Evolutionary conservation across 2,797 vertebrate species (phyloP), one percentile per base, ranked within the genome.

Genomic region (Sylvia borin): DNA sequence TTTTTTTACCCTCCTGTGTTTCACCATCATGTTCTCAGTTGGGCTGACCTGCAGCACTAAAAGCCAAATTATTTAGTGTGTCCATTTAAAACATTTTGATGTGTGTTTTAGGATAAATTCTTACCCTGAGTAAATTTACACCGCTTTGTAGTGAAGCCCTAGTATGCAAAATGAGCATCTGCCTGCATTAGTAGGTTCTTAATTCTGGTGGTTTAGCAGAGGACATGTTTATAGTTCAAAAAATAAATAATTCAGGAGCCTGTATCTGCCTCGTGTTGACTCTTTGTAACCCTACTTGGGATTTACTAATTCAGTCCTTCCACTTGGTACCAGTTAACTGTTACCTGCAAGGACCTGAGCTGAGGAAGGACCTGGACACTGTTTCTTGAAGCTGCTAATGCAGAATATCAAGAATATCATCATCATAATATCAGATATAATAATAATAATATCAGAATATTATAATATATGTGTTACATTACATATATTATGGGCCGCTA

Each of bases 161-260:
- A 1, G 0, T 40, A 18, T 1, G 1, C 47, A 58, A 45, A 36
- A 16, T 51, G 53, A 45, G 32, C 29, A 22, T 40, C 31, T n/a
- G 18, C 43, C 58, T 67, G 50, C 67, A 12, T 4, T 3, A 79
- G 74, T 4, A 24, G 20, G 10, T 68, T 78, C 42, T n/a, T 68
- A 45, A 81, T 86, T 71, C 85, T n/a, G 66, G 7, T 40, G 40
- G 10, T 66, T 91, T 22, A 77, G 26, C 73, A 73, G 18, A 68
- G 50, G 42, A 57, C 5, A 0, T 48, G 58, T 68, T 91, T 81
- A 20, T 42, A 81, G 70, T 70, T 83, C 72, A 83, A 65, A 53
- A 79, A 88, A 67, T 40, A 67, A 92, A 73, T 82, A 22, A 74
- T 88, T 94, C 83, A 88, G 65, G 47, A 83, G 54, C 4, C 31